Conservation (phyloP, 2,113 vertebrate species). For the Peromyscus leucopus region DNA sequence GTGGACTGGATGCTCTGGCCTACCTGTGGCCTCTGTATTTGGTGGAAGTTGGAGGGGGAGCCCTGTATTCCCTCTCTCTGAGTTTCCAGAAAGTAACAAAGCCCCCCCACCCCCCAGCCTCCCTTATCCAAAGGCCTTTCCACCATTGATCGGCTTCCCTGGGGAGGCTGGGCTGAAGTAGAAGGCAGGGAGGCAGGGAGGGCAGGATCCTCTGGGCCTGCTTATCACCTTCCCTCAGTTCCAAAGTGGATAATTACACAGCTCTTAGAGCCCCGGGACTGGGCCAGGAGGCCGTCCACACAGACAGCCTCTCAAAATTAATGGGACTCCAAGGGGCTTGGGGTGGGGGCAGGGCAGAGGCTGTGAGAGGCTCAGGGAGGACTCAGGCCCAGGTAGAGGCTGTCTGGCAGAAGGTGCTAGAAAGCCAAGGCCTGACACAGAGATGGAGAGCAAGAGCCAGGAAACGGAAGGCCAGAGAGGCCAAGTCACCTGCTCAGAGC, state of each 20-base stretch:
- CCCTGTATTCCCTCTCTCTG: background rate
- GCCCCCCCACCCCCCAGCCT: background rate
- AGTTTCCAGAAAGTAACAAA: constrained; percentile 44
- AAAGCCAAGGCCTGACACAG: background rate
- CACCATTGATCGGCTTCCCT: background rate
- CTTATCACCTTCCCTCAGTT: constrained; percentile 31
- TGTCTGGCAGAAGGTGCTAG: background rate
- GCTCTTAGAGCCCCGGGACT: constrained; percentile 77
- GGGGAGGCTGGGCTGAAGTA: background rate
- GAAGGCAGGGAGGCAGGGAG: background rate
- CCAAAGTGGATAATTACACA: constrained; percentile 66
- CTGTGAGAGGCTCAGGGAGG: background rate
- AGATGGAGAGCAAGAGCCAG: constrained; percentile 44
- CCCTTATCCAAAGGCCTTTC: background rate
- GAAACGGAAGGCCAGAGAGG: constrained; percentile 12
- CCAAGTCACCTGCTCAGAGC: background rate
- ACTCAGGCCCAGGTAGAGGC: background rate
- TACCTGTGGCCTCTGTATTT: background rate
- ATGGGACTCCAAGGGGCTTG: constrained; percentile 78
- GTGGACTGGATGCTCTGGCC: background rate
- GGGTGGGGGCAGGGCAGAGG: background rate
- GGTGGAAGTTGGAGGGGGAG: background rate
- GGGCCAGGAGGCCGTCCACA: constrained; percentile 75
- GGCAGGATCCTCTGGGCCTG: constrained; percentile 28
- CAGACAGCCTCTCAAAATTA: constrained; percentile 84